Percentiles rank a stretch among this genome's conserved stretches.
Conservation (phyloP, 2,888 invertebrate genomes). For the Phengaris alcon region DNA sequence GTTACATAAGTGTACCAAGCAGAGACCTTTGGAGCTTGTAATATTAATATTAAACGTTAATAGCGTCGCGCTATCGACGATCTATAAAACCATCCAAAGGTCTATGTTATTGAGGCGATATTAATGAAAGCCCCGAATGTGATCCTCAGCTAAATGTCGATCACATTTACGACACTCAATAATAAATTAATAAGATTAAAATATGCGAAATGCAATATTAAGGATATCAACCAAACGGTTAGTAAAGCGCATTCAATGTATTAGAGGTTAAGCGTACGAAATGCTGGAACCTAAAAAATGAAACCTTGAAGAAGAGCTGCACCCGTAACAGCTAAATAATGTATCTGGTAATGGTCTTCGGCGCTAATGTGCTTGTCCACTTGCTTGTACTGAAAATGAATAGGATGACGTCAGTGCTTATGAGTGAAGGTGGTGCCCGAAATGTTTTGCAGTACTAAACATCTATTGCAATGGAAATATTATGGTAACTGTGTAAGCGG, state of each 20-base stretch:
- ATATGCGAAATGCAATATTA: constrained; percentile 5
- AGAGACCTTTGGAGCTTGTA: not conserved
- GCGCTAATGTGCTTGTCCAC: constrained; percentile 75
- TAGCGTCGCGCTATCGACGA: not conserved
- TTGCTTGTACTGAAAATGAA: constrained; percentile 77
- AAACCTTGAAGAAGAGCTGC: constrained; percentile 62
- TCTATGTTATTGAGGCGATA: constrained; percentile 16
- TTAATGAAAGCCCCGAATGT: constrained; percentile 22
- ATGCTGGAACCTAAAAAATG: constrained; percentile 58
- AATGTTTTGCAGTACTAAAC: constrained; percentile 5
- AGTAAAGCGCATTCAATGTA: constrained; percentile 63
- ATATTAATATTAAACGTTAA: not conserved
- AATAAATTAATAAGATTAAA: constrained; percentile 1
- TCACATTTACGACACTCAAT: not conserved
- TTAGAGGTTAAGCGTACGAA: constrained; percentile 49
- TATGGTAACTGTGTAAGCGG: not conserved
- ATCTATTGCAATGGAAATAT: constrained; percentile 20
- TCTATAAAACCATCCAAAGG: not conserved
- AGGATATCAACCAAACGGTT: constrained; percentile 43
- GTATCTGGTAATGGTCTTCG: constrained; percentile 61
- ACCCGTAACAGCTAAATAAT: constrained; percentile 57
- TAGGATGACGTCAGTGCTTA: constrained; percentile 52
- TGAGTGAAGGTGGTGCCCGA: constrained; percentile 7
- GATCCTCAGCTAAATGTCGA: not conserved
- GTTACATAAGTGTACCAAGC: constrained; percentile 22